phyloP scores from a whole-genome alignment of 2,888 invertebrate genomes.

The Apoda limacodes region DNA sequence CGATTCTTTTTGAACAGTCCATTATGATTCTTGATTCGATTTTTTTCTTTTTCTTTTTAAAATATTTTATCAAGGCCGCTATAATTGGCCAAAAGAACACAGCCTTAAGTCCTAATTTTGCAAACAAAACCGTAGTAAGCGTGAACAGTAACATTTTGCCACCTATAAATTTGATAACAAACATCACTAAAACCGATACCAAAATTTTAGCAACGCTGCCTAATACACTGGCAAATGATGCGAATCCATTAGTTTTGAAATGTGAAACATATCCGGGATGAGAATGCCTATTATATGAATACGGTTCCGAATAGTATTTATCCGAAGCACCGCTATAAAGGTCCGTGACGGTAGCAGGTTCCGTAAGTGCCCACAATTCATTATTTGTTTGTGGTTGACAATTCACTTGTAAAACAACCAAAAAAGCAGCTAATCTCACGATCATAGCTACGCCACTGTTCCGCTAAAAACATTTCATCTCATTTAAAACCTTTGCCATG shows the following conservation, averaged over 20 bases:
- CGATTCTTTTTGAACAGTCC: conserved; percentile 52
- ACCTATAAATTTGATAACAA: conserved; percentile 46
- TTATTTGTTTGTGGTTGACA: no score
- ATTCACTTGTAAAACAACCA: conserved; percentile 33
- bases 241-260: conserved; percentile 45
- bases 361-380: conserved; percentile 32
- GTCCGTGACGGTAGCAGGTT: conserved; percentile 45
- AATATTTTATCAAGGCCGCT: conserved; percentile 53
- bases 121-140: conserved; percentile 40
- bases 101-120: conserved; percentile 54
- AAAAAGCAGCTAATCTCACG: conserved; percentile 39
- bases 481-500: conserved; percentile 58
- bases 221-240: conserved; percentile 50
- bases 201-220: conserved; percentile 60
- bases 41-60: conserved; percentile 51
- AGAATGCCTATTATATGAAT: conserved; percentile 48
- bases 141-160: conserved; percentile 55
- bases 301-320: conserved; percentile 42
- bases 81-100: conserved; percentile 58
- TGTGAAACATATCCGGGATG: conserved; percentile 38
- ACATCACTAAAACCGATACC: conserved; percentile 51
- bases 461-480: conserved; percentile 37
- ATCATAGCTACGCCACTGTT: conserved; percentile 58
- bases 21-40: conserved; percentile 42
- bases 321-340: conserved; percentile 49